phyloP scores from a whole-genome alignment of 2,888 invertebrate genomes.

The Steromphala cineraria region DNA sequence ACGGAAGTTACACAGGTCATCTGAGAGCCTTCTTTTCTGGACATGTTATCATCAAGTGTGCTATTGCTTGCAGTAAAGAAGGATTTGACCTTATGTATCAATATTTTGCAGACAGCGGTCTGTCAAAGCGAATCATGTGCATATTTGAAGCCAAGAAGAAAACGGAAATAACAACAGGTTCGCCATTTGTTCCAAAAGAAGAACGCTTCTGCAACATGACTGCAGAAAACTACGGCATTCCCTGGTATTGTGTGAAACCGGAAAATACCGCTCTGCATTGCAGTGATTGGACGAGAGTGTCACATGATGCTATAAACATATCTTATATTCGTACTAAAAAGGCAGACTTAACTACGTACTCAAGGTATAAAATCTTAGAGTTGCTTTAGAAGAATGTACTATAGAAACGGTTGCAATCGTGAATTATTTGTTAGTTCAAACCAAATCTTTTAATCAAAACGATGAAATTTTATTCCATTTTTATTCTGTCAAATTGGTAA shows the following conservation, averaged over 20 bases:
- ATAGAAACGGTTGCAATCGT: too few relatives aligned
- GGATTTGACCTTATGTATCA: background rate
- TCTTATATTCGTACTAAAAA: background rate
- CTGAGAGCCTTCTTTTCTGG: background rate
- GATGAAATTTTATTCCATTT: too few relatives aligned
- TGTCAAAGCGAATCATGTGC: background rate
- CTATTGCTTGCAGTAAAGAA: background rate
- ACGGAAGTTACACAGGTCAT: background rate
- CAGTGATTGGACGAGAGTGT: slow-evolving; percentile 7
- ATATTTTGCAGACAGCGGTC: background rate
- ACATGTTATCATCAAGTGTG: background rate
- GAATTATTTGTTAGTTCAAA: too few relatives aligned
- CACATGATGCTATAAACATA: background rate
- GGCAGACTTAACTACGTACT: background rate
- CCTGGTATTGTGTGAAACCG: background rate
- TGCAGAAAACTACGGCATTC: background rate
- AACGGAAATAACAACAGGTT: background rate
- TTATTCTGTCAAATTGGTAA: too few relatives aligned
- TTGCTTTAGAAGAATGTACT: too few relatives aligned
- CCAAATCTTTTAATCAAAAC: too few relatives aligned
- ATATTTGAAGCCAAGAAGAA: background rate
- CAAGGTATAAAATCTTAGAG: background rate
- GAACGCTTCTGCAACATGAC: background rate
- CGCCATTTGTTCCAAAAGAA: background rate
- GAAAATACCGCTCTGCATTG: background rate